Conservation (phyloP, 2,888 invertebrate genomes). For the Polietes domitor region DNA sequence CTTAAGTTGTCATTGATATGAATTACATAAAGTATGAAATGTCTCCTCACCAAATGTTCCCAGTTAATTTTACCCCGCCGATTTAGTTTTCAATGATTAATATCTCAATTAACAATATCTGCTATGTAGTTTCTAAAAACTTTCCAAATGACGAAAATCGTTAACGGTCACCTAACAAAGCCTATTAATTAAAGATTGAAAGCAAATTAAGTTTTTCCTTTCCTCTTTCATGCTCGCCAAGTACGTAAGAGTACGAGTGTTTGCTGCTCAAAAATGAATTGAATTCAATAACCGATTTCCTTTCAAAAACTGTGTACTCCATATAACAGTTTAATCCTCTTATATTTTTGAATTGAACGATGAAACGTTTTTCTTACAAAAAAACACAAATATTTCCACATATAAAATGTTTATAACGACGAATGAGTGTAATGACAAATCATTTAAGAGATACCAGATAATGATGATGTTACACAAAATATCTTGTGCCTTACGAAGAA, state of each 20-base stretch:
- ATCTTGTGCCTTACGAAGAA: too few species aligned
- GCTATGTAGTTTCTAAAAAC: too few species aligned
- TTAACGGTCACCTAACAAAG: too few species aligned
- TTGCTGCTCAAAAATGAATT: neutral
- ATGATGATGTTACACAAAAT: neutral
- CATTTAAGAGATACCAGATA: neutral
- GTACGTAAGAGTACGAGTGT: neutral
- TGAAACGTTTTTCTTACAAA: neutral
- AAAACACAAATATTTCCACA: neutral
- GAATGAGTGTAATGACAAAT: neutral
- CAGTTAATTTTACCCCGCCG: too few species aligned
- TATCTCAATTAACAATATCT: too few species aligned
- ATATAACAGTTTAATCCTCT: slow-evolving; percentile 27
- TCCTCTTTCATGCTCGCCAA: neutral
- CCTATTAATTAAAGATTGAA: neutral
- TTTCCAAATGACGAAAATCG: too few species aligned
- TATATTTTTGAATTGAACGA: slow-evolving; percentile 15
- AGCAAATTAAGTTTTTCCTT: neutral
- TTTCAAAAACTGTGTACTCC: neutral
- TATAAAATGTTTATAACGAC: neutral
- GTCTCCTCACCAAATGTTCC: too few species aligned
- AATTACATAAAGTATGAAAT: too few species aligned
- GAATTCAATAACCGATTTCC: slow-evolving; percentile 6
- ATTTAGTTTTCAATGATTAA: too few species aligned
- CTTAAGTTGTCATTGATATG: too few species aligned